Conservation (phyloP, 2,113 vertebrate species). For the Strix uralensis region DNA sequence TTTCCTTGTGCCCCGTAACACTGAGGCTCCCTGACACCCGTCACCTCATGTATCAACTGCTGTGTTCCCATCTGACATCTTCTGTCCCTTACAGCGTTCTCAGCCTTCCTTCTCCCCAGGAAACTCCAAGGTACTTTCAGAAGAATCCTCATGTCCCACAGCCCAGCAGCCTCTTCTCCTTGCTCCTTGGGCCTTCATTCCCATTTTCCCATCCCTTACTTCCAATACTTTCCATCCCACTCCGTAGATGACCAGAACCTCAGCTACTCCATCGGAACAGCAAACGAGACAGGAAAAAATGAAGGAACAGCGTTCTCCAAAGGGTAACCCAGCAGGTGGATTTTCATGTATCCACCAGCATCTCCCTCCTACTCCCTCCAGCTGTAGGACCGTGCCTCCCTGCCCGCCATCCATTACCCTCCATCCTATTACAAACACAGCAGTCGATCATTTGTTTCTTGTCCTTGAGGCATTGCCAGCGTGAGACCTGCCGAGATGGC, state of each 20-base stretch:
- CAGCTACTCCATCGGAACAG: not conserved
- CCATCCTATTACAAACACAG: not conserved
- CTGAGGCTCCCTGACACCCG: not conserved
- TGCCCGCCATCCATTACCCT: not conserved
- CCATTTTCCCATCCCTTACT: not conserved
- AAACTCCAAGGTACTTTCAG: not conserved
- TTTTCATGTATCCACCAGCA: not conserved
- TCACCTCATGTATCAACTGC: fast-evolving
- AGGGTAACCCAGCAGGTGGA: not conserved
- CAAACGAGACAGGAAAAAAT: not conserved
- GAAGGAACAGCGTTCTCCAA: not conserved
- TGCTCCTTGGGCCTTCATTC: not conserved
- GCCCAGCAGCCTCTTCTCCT: not conserved
- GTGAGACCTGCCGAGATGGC: not conserved
- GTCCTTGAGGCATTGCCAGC: conserved; percentile 21
- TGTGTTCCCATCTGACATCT: not conserved
- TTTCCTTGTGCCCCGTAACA: not conserved
- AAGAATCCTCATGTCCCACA: not conserved
- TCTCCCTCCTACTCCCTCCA: not conserved
- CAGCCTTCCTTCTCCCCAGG: not conserved
- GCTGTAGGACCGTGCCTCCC: fast-evolving
- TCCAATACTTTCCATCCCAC: fast-evolving
- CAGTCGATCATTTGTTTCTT: not conserved
- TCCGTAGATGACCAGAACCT: not conserved
- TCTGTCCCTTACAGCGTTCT: not conserved